A percentile compares a stretch with the other conserved stretches of the same genome.
These are phyloP conservation scores for Euphydryas editha DNA, from an alignment of 2,888 invertebrate genomes.

Conservation along the genomic window DNA sequence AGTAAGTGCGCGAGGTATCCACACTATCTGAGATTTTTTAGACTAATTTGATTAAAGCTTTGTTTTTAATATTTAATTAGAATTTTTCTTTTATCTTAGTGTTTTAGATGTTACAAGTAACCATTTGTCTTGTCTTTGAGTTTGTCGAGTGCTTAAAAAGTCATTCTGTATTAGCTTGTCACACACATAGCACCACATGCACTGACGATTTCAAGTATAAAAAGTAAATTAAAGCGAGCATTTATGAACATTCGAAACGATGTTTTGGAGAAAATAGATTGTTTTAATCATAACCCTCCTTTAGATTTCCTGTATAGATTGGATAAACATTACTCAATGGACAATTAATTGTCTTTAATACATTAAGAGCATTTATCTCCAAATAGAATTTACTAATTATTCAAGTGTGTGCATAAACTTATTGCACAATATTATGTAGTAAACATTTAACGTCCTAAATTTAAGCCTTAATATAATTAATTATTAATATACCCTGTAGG, in stretches of 20 bases:
- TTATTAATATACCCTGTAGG: conserved; percentile 11
- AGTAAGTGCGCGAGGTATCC: too few relatives aligned
- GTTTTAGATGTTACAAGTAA: too few relatives aligned
- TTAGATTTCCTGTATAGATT: conserved; percentile 3
- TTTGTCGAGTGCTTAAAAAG: too few relatives aligned
- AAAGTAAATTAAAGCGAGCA: background rate
- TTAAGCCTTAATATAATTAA: conserved; percentile 26
- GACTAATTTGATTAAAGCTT: too few relatives aligned
- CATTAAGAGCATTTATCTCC: background rate
- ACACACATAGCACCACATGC: background rate
- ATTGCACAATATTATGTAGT: conserved; percentile 19
- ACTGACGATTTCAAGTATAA: too few relatives aligned
- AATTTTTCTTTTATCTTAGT: too few relatives aligned
- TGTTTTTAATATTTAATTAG: too few relatives aligned
- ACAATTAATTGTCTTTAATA: conserved; percentile 1
- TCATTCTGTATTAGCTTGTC: too few relatives aligned
- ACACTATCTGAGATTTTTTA: too few relatives aligned
- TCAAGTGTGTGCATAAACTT: conserved; percentile 3
- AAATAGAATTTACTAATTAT: background rate
- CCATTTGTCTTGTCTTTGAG: too few relatives aligned
- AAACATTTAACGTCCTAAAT: conserved; percentile 29
- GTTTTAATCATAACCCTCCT: conserved; percentile 1
- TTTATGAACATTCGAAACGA: background rate
- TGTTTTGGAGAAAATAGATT: background rate
- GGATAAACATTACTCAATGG: background rate